Base-by-base conservation (phyloP, 2,888 invertebrate species). In the Megamerina dolium region DNA sequence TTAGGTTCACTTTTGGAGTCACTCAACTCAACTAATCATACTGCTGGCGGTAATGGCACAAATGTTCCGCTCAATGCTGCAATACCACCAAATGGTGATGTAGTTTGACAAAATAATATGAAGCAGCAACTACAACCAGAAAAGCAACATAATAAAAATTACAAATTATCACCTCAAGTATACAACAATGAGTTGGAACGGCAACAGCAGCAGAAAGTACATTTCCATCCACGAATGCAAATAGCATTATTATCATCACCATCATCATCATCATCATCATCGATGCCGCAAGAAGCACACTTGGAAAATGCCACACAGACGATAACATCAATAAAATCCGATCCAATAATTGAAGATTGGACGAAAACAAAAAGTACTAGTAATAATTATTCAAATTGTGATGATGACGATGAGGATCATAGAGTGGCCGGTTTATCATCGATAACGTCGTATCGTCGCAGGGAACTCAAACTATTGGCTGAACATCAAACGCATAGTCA, bases 1-100 rank as follows among this genome's bases (percentile, higher is more conserved):
- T 12, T 8, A 60, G 60, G 70, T 36, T 71, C 70, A 30, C 56
- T 71, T 48, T 56, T 71, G 37, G 70, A 70, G 41, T 54, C 64
- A 23, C 53, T 60, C 10, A 55, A n/a, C n/a, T n/a, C n/a, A n/a
- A n/a, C n/a, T n/a, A n/a, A n/a, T n/a, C n/a, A n/a, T n/a, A n/a
- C n/a, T n/a, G n/a, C n/a, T n/a, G n/a, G n/a, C n/a, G n/a, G n/a
- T n/a, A n/a, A n/a, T n/a, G n/a, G n/a, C n/a, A n/a, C n/a, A n/a
- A n/a, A n/a, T n/a, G n/a, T n/a, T n/a, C n/a, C n/a, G n/a, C n/a
- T n/a, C n/a, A n/a, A n/a, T n/a, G n/a, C n/a, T n/a, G n/a, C n/a
- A n/a, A n/a, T n/a, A n/a, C n/a, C n/a, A n/a, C n/a, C 58, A 47
- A 61, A 60, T 45, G 61, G 62, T 32, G 65, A 67, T 41, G 52